A percentile compares a stretch with the other conserved stretches of the same genome.
Evolutionary conservation across 1,140 invertebrate genomes (phyloP).

Genomic region (Neotoxoptera formosana): DNA sequence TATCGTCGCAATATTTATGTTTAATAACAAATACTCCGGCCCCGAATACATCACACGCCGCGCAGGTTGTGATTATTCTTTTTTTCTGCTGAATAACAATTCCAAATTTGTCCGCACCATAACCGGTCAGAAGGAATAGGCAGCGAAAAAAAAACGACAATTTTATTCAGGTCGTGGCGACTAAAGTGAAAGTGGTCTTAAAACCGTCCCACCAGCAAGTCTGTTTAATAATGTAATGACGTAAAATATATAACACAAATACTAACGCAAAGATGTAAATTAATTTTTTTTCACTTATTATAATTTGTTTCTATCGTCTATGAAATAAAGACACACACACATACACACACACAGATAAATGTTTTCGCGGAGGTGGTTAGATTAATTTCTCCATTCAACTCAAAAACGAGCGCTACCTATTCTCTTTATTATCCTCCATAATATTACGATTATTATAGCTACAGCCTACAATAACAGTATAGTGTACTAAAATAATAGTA

Average conservation of each 20-base stretch:
- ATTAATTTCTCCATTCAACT: conserved; percentile 34
- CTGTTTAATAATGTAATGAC: conserved; percentile 49
- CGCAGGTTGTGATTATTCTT: neutral
- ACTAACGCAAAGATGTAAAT: conserved; percentile 39
- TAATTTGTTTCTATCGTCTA: neutral
- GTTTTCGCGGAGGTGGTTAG: conserved; percentile 2
- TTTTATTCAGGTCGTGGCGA: conserved; percentile 54
- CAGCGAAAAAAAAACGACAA: conserved; percentile 34
- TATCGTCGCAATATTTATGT: too few relatives aligned
- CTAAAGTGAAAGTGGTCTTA: conserved; percentile 54
- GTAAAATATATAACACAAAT: conserved; percentile 51
- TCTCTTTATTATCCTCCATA: neutral
- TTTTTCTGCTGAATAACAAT: neutral
- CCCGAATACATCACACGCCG: too few relatives aligned
- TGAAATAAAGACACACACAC: neutral
- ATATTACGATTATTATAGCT: neutral
- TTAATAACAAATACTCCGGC: neutral
- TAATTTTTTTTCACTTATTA: conserved; percentile 36
- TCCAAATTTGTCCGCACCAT: conserved; percentile 1
- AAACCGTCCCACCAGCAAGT: conserved; percentile 46
- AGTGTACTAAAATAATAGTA: neutral
- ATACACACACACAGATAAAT: neutral
- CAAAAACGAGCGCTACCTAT: neutral
- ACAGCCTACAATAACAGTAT: neutral
- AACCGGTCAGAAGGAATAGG: conserved; percentile 46